A percentile compares a stretch with the other conserved stretches of the same genome.
These are phyloP conservation scores for Spea bombifrons DNA, from an alignment of 2,113 vertebrate species.

Conservation along the genomic window DNA sequence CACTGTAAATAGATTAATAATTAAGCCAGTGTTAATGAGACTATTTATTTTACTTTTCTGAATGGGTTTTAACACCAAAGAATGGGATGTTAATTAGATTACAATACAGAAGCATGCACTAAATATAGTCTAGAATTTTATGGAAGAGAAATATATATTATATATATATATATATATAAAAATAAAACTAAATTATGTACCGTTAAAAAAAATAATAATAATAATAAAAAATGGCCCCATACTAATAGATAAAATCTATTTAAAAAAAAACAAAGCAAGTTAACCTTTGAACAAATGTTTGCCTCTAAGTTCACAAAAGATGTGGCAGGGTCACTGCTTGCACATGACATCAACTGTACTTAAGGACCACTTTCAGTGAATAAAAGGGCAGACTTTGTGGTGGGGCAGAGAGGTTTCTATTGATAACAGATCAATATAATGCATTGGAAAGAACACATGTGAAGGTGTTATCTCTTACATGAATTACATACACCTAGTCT, in stretches of 20 bases:
- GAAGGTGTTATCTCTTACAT: neutral
- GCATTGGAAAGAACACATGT: neutral
- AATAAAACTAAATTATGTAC: no score
- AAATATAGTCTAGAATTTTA: constrained; percentile 9
- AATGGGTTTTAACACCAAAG: constrained; percentile 17
- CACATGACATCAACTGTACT: neutral
- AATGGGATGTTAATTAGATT: constrained; percentile 21
- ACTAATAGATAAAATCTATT: no score
- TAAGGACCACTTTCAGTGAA: neutral
- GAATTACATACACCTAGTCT: neutral
- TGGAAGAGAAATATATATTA: constrained; percentile 9
- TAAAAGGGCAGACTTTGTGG: no score
- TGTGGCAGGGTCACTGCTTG: neutral
- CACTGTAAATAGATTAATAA: constrained; percentile 18
- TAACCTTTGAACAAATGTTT: no score
- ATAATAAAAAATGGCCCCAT: no score
- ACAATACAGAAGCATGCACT: no score
- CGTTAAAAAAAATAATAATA: no score
- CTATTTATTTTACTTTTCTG: constrained; percentile 4
- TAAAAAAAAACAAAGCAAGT: no score
- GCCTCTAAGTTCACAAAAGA: no score
- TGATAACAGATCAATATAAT: neutral
- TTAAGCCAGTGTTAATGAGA: constrained; percentile 27
- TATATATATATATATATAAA: no score
- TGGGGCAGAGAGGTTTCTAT: no score